Evolutionary conservation across 2,113 vertebrate species (phyloP), one percentile per base, ranked within the genome.

Genomic region (Chaenocephalus aceratus): DNA sequence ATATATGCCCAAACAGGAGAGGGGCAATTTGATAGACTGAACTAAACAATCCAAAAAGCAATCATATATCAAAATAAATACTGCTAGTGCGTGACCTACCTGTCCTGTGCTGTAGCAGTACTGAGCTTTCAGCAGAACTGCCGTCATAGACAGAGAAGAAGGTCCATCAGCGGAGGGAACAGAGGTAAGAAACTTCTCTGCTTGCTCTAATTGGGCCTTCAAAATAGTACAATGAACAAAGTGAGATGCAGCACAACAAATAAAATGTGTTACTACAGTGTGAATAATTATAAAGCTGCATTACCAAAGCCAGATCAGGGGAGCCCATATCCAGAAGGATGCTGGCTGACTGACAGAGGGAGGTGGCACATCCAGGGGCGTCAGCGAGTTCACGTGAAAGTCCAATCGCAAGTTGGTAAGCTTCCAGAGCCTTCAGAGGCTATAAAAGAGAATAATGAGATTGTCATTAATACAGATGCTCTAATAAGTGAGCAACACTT

Each of bases 351-450:
- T 96, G 96, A 85, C 96, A 96, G 21, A 96, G 93, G 44, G 94
- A 90, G 0, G 57, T 49, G 9, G 93, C 92, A 5, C 54, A 89
- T 65, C 91, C 90, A 0, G 91, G 86, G 0, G 36, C 67, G 72
- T 98, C 97, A 30, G 88, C 88, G 0, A 95, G 86, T 0, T 79
- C 75, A 1, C 51, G 44, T 18, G 92, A 95, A 12, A 97, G 83
- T 2, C 65, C 75, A 13, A 68, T 80, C 1, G 94, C 74, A 53
- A 97, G 94, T 41, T 93, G 90, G 84, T 95, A 96, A 60, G 93
- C 94, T 84, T 96, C 95, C 62, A 97, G 77, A 66, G 96, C 96
- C 78, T 96, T 94, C 6, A 99, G 75, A 1, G 96, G 96, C 98
- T 98, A 14, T 3, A 79, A 3, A 21, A 52, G 9, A 79, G n/a